Conservation (phyloP, 2,888 invertebrate species). For the Eristalis pertinax region DNA sequence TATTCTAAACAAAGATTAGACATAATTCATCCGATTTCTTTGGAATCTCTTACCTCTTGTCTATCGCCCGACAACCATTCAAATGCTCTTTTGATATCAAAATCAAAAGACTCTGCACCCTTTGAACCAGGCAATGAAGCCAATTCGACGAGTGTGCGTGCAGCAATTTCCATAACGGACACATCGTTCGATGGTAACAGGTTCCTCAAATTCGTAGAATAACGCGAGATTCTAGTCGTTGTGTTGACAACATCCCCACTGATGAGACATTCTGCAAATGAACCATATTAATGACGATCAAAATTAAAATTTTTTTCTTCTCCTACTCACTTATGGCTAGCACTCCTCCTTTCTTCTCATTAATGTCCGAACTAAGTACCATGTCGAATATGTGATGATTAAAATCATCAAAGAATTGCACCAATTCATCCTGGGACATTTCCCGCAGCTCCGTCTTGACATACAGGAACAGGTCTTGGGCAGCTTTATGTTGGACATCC, state of each 20-base stretch:
- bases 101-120: constrained; percentile 98
- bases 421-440: constrained; percentile 94
- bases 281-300: neutral
- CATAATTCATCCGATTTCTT: neutral
- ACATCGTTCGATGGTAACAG: constrained; percentile 94
- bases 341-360: constrained; percentile 97
- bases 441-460: constrained; percentile 95
- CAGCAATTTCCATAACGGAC: constrained; percentile 97
- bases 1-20: neutral
- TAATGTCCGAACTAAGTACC: constrained; percentile 95
- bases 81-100: constrained; percentile 97
- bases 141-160: constrained; percentile 96
- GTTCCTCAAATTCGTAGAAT: constrained; percentile 95
- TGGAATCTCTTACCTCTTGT: constrained; percentile 85
- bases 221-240: constrained; percentile 93
- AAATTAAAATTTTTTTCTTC: neutral
- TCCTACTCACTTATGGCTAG: constrained; percentile 89
- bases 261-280: constrained; percentile 91
- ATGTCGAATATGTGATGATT: constrained; percentile 98
- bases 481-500: constrained; percentile 91
- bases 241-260: constrained; percentile 96
- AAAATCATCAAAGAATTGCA: constrained; percentile 95
- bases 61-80: constrained; percentile 97
- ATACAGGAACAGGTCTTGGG: constrained; percentile 93
- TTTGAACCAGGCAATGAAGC: constrained; percentile 96